Evolutionary conservation across 2,888 invertebrate genomes (phyloP).

Genomic region (Spodoptera exigua): DNA sequence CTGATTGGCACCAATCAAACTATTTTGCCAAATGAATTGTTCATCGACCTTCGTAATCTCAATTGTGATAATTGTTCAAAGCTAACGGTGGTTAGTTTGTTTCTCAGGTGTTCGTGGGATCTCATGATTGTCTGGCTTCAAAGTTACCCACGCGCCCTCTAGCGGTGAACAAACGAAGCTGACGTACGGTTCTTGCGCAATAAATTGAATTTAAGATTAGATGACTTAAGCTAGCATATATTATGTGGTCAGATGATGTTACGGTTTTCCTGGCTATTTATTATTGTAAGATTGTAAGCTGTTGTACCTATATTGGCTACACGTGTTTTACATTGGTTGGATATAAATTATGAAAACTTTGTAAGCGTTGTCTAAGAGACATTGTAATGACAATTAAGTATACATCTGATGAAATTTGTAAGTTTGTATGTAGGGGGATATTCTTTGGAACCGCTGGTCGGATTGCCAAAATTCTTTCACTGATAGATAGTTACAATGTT

Average conservation of each 20-base stretch:
- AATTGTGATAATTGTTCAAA: constrained; percentile 52
- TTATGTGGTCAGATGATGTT: constrained; percentile 21
- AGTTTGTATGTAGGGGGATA: no score
- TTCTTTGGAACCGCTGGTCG: no score
- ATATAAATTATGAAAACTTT: no score
- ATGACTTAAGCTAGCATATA: constrained; percentile 37
- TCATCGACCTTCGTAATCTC: constrained; percentile 50
- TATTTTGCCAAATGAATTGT: constrained; percentile 52
- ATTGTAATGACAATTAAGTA: no score
- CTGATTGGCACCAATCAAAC: constrained; percentile 21
- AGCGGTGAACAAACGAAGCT: constrained; percentile 25
- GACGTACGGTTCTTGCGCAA: constrained; percentile 33
- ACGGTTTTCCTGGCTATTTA: constrained; percentile 6
- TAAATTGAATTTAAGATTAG: constrained; percentile 36
- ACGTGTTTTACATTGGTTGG: neutral
- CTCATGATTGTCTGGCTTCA: constrained; percentile 61
- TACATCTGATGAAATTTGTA: no score
- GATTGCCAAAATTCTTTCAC: no score
- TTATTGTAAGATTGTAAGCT: constrained; percentile 9
- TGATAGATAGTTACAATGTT: no score
- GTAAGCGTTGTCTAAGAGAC: no score
- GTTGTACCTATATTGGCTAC: no score
- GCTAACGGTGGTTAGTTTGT: constrained; percentile 41
- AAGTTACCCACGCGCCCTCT: constrained; percentile 54
- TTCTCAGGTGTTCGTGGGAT: constrained; percentile 66